Conservation (phyloP, 2,797 vertebrate species). For the Tragelaphus eurycerus region DNA sequence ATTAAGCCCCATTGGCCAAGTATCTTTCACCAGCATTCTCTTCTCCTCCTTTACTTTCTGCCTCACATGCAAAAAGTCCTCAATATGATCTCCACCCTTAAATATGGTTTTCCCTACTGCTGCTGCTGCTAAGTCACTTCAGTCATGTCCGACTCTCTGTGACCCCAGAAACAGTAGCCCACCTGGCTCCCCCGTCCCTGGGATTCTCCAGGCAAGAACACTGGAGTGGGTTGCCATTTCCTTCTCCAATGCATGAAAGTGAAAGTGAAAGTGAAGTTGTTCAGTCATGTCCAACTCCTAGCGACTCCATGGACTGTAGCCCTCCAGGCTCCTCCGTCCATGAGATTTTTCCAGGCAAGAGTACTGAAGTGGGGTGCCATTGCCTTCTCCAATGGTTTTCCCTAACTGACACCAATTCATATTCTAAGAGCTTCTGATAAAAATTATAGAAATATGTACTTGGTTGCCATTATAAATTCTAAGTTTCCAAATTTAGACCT, state of each 20-base stretch:
- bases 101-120: background rate
- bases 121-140: too few species aligned
- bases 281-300: accelerated
- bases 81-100: background rate
- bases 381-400: too few species aligned
- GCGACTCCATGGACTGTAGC: too few species aligned
- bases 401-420: background rate
- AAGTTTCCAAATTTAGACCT: background rate
- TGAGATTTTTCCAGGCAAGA: too few species aligned
- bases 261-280: too few species aligned
- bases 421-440: background rate
- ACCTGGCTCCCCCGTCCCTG: too few species aligned
- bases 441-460: background rate
- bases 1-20: background rate
- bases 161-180: too few species aligned
- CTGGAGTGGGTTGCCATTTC: too few species aligned
- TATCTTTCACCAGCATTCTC: background rate
- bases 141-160: accelerated
- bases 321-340: too few species aligned
- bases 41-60: background rate
- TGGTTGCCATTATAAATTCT: background rate
- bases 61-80: background rate
- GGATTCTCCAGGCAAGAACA: too few species aligned
- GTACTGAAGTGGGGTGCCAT: too few species aligned
- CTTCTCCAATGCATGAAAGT: too few species aligned